phyloP scores from a whole-genome alignment of 2,797 vertebrate species.

The Pseudochromis fuscus region DNA sequence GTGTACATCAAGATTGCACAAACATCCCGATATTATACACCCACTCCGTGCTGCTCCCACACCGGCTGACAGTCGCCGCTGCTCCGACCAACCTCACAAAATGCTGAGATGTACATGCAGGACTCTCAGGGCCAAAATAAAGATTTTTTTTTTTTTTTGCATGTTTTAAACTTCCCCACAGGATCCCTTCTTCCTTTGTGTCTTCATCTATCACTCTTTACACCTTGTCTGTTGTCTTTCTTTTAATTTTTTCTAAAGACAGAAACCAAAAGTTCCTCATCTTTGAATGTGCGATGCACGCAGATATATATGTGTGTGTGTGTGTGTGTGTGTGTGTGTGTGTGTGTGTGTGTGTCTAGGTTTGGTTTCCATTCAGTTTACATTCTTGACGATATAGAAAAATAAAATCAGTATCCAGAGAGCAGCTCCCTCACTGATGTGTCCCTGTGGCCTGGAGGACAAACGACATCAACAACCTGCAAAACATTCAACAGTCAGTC shows the following conservation, averaged over 20 bases:
- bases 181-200: conserved; percentile 8
- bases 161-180: background rate
- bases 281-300: conserved; percentile 32
- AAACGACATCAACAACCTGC: conserved; percentile 63
- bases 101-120: conserved; percentile 24
- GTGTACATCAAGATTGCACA: conserved; percentile 74
- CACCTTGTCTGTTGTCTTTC: background rate
- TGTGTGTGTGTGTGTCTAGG: conserved; percentile 29
- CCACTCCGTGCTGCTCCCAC: conserved; percentile 24
- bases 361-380: conserved; percentile 64
- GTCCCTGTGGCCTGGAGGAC: conserved; percentile 49
- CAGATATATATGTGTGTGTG: conserved; percentile 25
- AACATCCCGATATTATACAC: conserved; percentile 65
- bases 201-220: background rate
- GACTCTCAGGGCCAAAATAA: conserved; percentile 23
- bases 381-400: conserved; percentile 73
- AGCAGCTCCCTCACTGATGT: conserved; percentile 66
- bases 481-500: conserved; percentile 50
- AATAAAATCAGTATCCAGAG: conserved; percentile 68
- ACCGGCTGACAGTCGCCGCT: conserved; percentile 34
- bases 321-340: conserved; percentile 40
- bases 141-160: background rate
- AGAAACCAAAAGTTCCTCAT: conserved; percentile 40
- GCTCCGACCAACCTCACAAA: conserved; percentile 17
- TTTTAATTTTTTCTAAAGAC: conserved; percentile 32